Conservation (phyloP, 2,113 vertebrate genomes). For the Mesoclemmys tuberculata region DNA sequence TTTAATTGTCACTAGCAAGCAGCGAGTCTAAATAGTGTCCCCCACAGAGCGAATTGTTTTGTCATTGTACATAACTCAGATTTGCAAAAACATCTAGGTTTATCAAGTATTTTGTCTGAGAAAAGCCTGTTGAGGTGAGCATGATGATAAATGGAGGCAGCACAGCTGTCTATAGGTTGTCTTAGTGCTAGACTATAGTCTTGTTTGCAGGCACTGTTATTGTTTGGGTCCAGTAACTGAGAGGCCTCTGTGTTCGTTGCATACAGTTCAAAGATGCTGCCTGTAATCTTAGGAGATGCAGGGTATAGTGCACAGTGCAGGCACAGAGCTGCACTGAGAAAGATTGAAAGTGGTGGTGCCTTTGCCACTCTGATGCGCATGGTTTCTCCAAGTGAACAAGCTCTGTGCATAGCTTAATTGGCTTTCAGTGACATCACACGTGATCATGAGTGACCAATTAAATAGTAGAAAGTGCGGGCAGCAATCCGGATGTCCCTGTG, state of each 20-base stretch:
- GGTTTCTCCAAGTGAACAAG: not conserved
- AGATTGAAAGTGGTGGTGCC: not conserved
- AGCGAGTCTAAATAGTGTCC: slow-evolving; percentile 51
- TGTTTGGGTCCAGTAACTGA: not conserved
- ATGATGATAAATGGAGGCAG: fast-evolving
- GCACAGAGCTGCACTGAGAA: not conserved
- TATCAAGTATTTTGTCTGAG: not conserved
- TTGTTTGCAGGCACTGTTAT: not conserved
- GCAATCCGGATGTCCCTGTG: not conserved
- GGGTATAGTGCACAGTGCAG: not conserved
- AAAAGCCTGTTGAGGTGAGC: not conserved
- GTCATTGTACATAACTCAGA: not conserved
- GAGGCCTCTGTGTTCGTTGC: not conserved
- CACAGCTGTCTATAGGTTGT: fast-evolving
- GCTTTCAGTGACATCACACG: too few species aligned
- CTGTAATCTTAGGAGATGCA: fast-evolving
- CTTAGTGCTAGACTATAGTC: not conserved
- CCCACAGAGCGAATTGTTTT: slow-evolving; percentile 40
- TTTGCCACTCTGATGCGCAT: not conserved
- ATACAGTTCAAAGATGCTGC: not conserved
- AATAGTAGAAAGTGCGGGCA: not conserved
- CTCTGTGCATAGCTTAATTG: not conserved
- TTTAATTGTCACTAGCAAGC: slow-evolving; percentile 52
- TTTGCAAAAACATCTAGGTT: not conserved
- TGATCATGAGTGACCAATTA: not conserved